These are phyloP conservation scores for Glaucidium brasilianum DNA, from an alignment of 2,113 vertebrate species.

Conservation along the genomic window DNA sequence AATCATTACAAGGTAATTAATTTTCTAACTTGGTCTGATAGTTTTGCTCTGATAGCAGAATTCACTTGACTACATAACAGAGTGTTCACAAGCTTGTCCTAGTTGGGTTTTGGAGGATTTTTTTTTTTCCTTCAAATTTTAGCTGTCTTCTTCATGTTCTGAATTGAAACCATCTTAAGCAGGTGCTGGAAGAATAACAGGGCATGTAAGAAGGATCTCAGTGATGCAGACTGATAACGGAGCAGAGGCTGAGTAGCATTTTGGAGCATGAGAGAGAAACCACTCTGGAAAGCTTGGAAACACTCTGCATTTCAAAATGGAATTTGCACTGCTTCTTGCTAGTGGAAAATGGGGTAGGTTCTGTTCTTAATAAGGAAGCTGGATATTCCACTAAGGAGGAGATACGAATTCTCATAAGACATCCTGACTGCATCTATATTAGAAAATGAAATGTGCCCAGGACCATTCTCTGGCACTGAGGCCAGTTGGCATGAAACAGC, in stretches of 20 bases:
- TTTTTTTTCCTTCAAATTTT: neutral
- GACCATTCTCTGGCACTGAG: neutral
- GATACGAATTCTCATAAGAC: neutral
- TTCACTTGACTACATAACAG: neutral
- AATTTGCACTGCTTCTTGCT: neutral
- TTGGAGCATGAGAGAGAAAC: neutral
- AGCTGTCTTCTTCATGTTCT: neutral
- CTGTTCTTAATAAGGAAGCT: conserved; percentile 37
- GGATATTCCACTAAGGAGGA: neutral
- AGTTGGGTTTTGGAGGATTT: neutral
- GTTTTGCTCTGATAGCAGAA: neutral
- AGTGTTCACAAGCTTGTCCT: neutral
- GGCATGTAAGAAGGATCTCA: neutral
- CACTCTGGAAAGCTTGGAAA: neutral
- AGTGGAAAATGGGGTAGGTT: neutral
- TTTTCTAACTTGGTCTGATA: neutral
- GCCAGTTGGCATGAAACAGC: neutral
- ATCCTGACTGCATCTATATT: conserved; percentile 32
- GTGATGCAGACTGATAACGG: neutral
- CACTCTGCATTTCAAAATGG: neutral
- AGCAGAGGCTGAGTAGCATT: neutral
- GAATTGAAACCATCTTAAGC: neutral
- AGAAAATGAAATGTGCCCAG: neutral
- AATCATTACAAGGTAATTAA: neutral
- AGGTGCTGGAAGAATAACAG: neutral